These are phyloP conservation scores for Thecophora atra DNA, from an alignment of 2,888 invertebrate species.

Conservation along the genomic window DNA sequence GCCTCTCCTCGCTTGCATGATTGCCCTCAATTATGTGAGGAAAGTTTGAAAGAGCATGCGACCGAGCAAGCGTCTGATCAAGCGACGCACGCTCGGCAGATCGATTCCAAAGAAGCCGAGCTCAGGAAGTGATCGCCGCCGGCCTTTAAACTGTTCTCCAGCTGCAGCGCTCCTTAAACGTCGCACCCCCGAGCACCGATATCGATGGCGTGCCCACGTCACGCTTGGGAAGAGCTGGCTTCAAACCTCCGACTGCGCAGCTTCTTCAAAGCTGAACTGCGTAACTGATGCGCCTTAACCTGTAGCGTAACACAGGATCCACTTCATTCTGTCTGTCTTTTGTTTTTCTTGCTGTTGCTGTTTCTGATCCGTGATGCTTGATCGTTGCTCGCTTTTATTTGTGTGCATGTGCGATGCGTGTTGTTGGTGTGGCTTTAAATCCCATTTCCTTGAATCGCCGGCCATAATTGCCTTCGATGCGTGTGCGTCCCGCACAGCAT, in stretches of 20 bases:
- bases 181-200: background rate
- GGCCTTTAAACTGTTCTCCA: conserved; percentile 4
- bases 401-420: background rate
- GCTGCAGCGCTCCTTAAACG: conserved; percentile 17
- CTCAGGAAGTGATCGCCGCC: background rate
- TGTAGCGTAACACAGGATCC: conserved; percentile 35
- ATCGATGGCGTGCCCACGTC: background rate
- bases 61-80: background rate
- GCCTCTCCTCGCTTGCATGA: conserved; percentile 18
- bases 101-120: conserved; percentile 33
- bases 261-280: background rate
- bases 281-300: conserved; percentile 3
- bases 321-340: conserved; percentile 11
- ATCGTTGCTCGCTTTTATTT: background rate
- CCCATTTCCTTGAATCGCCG: conserved; percentile 24
- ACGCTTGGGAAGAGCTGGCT: conserved; percentile 3
- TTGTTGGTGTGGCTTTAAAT: conserved; percentile 5
- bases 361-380: background rate
- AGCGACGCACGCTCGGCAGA: conserved; percentile 17
- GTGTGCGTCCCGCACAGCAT: conserved; percentile 36
- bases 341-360: background rate
- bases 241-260: conserved; percentile 14
- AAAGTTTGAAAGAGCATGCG: background rate
- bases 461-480: conserved; percentile 35
- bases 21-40: conserved; percentile 31